A percentile compares a stretch with the other conserved stretches of the same genome.
Evolutionary conservation across 2,888 invertebrate species (phyloP).

Genomic region (Drosophila leonis): DNA sequence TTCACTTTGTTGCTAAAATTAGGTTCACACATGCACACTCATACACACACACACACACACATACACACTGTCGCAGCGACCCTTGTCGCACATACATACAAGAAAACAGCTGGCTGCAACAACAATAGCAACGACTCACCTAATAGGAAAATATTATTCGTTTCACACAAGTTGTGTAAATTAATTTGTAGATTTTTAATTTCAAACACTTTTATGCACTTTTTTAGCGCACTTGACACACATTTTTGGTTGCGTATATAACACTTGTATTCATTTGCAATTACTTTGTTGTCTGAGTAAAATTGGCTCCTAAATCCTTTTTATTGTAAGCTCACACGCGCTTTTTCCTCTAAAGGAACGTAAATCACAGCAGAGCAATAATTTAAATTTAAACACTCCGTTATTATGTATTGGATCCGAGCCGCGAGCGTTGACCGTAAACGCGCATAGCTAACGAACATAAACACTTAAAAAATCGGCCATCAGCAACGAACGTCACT

Average conservation of each 20-base stretch:
- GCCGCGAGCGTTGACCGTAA: conserved; percentile 42
- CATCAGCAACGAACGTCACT: conserved; percentile 36
- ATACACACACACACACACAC: conserved; percentile 26
- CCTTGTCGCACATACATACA: conserved; percentile 50
- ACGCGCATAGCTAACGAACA: conserved; percentile 43
- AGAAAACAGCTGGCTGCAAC: conserved; percentile 70
- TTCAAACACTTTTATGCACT: conserved; percentile 27
- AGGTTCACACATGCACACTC: conserved; percentile 31
- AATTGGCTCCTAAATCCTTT: conserved; percentile 24
- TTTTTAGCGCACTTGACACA: conserved; percentile 19
- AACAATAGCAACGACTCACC: conserved; percentile 61
- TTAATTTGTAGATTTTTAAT: conserved; percentile 16
- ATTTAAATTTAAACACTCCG: conserved; percentile 20
- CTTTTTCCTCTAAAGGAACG: not conserved
- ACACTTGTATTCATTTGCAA: conserved; percentile 22
- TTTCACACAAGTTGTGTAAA: conserved; percentile 14
- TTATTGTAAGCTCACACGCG: conserved; percentile 9
- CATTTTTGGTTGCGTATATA: conserved; percentile 25
- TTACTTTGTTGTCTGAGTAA: conserved; percentile 9
- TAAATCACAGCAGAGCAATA: not conserved
- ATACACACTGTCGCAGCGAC: conserved; percentile 15
- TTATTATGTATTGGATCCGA: conserved; percentile 17
- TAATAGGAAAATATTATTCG: conserved; percentile 58
- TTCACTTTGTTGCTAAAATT: conserved; percentile 69
- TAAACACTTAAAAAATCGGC: conserved; percentile 40